Evolutionary conservation across 2,888 invertebrate genomes (phyloP).

Genomic region (Athalia cordata): DNA sequence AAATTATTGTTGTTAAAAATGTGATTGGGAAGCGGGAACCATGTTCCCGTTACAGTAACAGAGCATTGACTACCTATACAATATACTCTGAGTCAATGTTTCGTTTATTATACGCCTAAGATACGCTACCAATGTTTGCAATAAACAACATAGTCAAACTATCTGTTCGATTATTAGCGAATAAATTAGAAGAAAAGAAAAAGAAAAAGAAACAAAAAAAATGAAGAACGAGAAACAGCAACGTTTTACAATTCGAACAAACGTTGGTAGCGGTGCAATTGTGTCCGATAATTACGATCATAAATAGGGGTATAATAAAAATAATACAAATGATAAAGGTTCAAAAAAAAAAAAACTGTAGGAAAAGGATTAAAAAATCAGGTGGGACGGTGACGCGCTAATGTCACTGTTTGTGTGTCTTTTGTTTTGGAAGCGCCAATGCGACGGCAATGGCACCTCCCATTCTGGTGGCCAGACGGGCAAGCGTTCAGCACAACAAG

Average conservation of each 20-base stretch:
- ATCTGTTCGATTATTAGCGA: neutral
- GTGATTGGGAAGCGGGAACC: constrained; percentile 52
- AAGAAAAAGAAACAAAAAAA: neutral
- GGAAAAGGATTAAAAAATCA: constrained; percentile 21
- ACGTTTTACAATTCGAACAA: too few relatives aligned
- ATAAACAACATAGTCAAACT: neutral
- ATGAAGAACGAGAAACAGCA: neutral
- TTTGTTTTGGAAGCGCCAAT: constrained; percentile 70
- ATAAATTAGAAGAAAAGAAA: neutral
- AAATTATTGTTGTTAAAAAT: constrained; percentile 21
- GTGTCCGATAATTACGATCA: too few relatives aligned
- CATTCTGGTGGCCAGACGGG: constrained; percentile 63
- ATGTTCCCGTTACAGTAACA: constrained; percentile 66
- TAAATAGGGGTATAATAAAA: neutral
- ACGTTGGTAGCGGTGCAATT: too few relatives aligned
- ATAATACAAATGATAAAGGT: neutral
- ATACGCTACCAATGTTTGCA: constrained; percentile 25
- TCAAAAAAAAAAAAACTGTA: constrained; percentile 19
- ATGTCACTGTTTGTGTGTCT: constrained; percentile 69
- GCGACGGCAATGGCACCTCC: constrained; percentile 65
- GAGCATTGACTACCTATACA: too few relatives aligned
- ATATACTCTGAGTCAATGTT: constrained; percentile 32
- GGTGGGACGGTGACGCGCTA: constrained; percentile 55
- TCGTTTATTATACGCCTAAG: neutral
- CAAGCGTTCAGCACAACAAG: constrained; percentile 66